Base-by-base conservation (phyloP, 2,113 vertebrate species). In the Carassius gibelio region DNA sequence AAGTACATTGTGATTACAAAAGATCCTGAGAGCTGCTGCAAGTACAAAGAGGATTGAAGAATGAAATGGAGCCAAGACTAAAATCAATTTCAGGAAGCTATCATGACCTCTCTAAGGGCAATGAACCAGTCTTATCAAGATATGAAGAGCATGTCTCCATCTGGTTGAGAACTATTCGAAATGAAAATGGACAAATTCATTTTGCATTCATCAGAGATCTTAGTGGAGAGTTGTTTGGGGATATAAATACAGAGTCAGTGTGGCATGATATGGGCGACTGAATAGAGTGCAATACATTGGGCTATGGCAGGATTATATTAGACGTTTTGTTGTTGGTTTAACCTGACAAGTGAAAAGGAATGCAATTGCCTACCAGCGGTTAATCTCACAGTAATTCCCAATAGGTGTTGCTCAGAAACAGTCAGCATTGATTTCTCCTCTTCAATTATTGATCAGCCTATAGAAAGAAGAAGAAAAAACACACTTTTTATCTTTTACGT, bases 381-480 rank as follows among this genome's bases (percentile, higher is more conserved):
- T 36, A 81, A 81, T 62, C 55, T 23, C 61, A 68, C 74, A 69
- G 69, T 81, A 30, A 8, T 15, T 64, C 77, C 55, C 52, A 84
- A 84, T 69, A 75, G 48, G 48, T 77, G 77, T 74, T 82, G 80
- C 80, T 82, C 80, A 82, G 61, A 55, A 50, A 69, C 9, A 34
- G 80, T 42, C 68, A 21, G 11, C 62, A 82, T 80, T 15, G 71
- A 74, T 55, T 83, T 85, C 82, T 83, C 81, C 87, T 78, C 42
- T 45, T 64, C 72, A 77, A 34, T 64, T 84, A 84, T 84, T 50
- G 81, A 86, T 86, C 30, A 26, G 68, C 5, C 87, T 88, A 78
- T 66, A 55, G 68, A 52, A 83, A 21, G 15, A 61, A 34, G 17
- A 59, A 64, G 15, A 57, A 48, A 71, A 71, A 10, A 69, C 57